Percentiles rank a stretch among this genome's conserved stretches.
Conservation (phyloP, 2,797 vertebrate species). For the Sebastes wilsoni region DNA sequence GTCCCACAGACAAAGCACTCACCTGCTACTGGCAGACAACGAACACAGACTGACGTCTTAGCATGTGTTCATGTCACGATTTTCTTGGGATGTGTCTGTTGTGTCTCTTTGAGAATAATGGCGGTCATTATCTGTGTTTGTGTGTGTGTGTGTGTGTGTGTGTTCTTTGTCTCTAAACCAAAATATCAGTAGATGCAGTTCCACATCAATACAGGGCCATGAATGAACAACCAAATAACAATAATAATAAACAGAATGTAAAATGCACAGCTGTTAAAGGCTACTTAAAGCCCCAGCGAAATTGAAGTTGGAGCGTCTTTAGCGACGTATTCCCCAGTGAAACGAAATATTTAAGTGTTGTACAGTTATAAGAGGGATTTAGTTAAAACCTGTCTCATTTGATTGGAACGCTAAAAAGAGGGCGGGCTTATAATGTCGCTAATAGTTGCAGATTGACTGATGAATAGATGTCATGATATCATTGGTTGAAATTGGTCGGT, state of each 20-base stretch:
- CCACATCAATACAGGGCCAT: background rate
- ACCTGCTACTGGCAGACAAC: conserved; percentile 39
- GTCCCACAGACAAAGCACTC: conserved; percentile 45
- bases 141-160: background rate
- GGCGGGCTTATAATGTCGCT: too few relatives aligned
- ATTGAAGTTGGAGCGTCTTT: too few relatives aligned
- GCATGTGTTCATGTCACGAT: conserved; percentile 15
- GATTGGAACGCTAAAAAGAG: too few relatives aligned
- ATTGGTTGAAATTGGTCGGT: too few relatives aligned
- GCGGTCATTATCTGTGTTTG: background rate
- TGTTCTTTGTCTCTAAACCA: conserved; percentile 10
- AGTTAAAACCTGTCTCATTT: too few relatives aligned
- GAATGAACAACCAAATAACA: background rate
- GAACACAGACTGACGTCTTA: conserved; percentile 26
- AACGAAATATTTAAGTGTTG: too few relatives aligned
- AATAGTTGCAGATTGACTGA: too few relatives aligned
- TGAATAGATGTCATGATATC: too few relatives aligned
- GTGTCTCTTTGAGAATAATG: conserved; percentile 23
- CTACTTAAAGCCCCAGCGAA: too few relatives aligned
- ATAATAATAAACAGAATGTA: background rate
- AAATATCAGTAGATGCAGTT: background rate
- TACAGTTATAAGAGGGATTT: too few relatives aligned
- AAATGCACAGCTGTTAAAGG: background rate
- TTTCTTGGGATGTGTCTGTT: conserved; percentile 13
- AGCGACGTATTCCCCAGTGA: too few relatives aligned